phyloP scores from a whole-genome alignment of 2,797 vertebrate species.

The Podarcis siculus region DNA sequence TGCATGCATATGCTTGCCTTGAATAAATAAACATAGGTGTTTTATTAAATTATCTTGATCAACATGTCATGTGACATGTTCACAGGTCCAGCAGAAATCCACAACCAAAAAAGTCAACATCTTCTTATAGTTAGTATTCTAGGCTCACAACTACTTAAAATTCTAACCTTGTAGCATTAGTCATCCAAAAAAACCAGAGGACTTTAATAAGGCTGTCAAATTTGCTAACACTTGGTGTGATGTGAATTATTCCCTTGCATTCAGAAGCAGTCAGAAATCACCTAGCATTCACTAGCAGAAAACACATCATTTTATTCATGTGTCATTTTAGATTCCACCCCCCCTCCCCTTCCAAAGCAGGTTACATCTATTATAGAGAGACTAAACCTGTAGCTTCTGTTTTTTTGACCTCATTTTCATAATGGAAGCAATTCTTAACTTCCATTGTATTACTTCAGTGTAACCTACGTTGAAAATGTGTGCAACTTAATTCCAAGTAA shows the following conservation, averaged over 20 bases:
- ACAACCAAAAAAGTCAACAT: neutral
- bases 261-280: constrained; percentile 22
- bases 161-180: neutral
- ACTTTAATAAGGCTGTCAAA: neutral
- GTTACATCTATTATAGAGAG: neutral
- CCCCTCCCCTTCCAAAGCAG: constrained; percentile 16
- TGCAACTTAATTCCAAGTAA: neutral
- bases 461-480: neutral
- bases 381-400: neutral
- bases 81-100: constrained; percentile 26
- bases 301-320: constrained; percentile 2
- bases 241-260: constrained; percentile 46
- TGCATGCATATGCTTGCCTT: neutral
- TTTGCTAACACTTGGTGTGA: constrained; percentile 38
- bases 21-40: neutral
- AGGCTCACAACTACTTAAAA: constrained; percentile 33
- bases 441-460: neutral
- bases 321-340: neutral
- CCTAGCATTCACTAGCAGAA: constrained; percentile 21
- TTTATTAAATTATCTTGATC: neutral
- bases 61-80: constrained; percentile 8
- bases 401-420: constrained; percentile 10
- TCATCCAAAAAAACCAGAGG: neutral
- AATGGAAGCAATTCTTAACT: constrained; percentile 12
- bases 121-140: neutral